Evolutionary conservation across 2,797 vertebrate species (phyloP).

Genomic region (Pteronotus mesoamericanus): DNA sequence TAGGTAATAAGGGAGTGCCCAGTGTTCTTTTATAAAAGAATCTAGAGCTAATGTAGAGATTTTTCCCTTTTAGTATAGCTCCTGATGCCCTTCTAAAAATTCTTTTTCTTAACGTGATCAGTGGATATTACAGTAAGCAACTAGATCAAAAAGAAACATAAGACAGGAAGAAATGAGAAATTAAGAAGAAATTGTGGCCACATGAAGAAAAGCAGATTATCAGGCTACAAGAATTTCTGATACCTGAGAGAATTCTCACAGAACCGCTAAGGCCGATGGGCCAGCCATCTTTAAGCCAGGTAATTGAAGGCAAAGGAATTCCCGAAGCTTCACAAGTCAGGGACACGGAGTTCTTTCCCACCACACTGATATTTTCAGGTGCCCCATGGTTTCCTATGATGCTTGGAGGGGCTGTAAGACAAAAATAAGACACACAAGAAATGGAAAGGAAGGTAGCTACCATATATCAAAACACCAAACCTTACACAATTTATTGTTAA

Average conservation of each 20-base stretch:
- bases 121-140: neutral
- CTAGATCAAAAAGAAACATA: neutral
- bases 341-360: constrained; percentile 92
- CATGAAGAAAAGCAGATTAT: neutral
- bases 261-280: constrained; percentile 85
- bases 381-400: constrained; percentile 84
- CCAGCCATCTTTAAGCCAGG: constrained; percentile 92
- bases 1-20: neutral
- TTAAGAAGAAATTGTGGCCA: neutral
- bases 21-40: neutral
- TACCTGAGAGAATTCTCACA: constrained; percentile 92
- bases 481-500: neutral
- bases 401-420: constrained; percentile 88
- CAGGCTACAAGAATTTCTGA: neutral
- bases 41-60: neutral
- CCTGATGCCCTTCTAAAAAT: neutral
- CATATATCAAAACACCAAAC: neutral
- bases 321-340: constrained; percentile 93
- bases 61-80: neutral
- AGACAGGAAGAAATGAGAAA: neutral
- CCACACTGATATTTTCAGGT: constrained; percentile 91
- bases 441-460: neutral
- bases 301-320: constrained; percentile 92
- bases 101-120: neutral
- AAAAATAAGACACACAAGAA: neutral